Base-by-base conservation (phyloP, 2,888 invertebrate species). In the Nomada hirtipes region DNA sequence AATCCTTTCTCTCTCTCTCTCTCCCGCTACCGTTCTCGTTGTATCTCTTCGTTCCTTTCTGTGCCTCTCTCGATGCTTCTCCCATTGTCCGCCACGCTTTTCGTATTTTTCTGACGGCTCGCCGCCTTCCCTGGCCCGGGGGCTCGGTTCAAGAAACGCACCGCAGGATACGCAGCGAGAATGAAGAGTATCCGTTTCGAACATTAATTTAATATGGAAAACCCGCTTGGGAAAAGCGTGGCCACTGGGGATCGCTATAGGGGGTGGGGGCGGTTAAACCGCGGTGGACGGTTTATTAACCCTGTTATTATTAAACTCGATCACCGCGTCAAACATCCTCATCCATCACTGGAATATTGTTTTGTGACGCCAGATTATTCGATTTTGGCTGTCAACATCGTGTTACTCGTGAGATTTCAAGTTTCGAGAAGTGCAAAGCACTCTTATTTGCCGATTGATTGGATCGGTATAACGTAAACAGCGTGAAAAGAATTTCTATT, bases 171-270 rank as follows among this genome's bases (percentile, higher is more conserved):
- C 50, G 65, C 18, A 42, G n/a, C 59, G 23, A 0, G 74, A 71
- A 72, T 59, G 42, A 80, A 74, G 74, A 73, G 70, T 83, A 80
- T 80, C 74, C 74, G 79, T 80, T 75, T 72, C 80, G 80, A 65
- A 80, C 80, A 67, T 83, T 83, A 77, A 80, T 84, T 77, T 75
- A 72, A 70, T 74, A 71, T 47, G 52, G 53, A 64, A 42, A 76
- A 76, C 18, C 67, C 29, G 23, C 60, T 4, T 1, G 55, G 57
- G 70, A 73, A 60, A 73, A 59, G 20, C 44, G 59, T 18, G 29
- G 50, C 23, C 59, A 20, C 36, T 13, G n/a, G 13, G 10, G 10
- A 36, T 36, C 36, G 36, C 36, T 36, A 7, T 36, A 36, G 1
- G 4, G 36, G 11, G 36, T 11, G 9, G 23, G 36, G 59, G 26